Percentiles rank a stretch among this genome's conserved stretches.
Evolutionary conservation across 2,797 vertebrate species (phyloP).

Genomic region (Enteromius argenteus): DNA sequence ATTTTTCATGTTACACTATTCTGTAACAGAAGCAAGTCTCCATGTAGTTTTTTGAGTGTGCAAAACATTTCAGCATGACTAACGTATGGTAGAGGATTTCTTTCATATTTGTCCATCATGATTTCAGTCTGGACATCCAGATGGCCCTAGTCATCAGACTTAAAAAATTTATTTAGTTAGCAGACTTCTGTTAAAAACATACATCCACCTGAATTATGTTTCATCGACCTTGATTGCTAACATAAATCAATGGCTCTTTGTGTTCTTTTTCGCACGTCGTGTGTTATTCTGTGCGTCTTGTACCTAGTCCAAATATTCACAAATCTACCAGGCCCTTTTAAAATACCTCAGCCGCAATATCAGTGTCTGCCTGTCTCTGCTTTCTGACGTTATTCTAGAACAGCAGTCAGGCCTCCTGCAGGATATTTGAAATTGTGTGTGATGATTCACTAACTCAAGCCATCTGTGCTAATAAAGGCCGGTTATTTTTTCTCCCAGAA

Average conservation of each 20-base stretch:
- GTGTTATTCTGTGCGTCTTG: constrained; percentile 55
- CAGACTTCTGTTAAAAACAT: constrained; percentile 52
- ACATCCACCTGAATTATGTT: constrained; percentile 64
- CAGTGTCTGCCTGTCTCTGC: constrained; percentile 58
- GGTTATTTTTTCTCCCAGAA: constrained; percentile 72
- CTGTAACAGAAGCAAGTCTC: neutral
- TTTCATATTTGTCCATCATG: constrained; percentile 50
- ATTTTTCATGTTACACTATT: neutral
- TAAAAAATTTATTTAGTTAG: constrained; percentile 57
- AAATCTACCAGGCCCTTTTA: constrained; percentile 65
- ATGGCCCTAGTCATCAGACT: constrained; percentile 28
- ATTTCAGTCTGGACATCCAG: constrained; percentile 66
- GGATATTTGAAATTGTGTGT: constrained; percentile 73
- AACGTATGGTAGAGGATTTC: neutral
- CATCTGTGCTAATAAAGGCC: constrained; percentile 81
- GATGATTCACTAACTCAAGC: constrained; percentile 80
- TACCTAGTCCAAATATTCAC: constrained; percentile 69
- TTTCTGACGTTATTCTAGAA: constrained; percentile 77
- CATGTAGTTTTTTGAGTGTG: neutral
- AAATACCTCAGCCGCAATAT: constrained; percentile 60
- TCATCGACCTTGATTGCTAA: constrained; percentile 61
- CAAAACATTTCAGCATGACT: neutral
- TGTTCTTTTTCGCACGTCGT: constrained; percentile 72
- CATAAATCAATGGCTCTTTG: constrained; percentile 66
- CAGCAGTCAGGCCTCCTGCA: constrained; percentile 77